Conservation (phyloP, 2,797 vertebrate genomes). For the Smutsia gigantea region DNA sequence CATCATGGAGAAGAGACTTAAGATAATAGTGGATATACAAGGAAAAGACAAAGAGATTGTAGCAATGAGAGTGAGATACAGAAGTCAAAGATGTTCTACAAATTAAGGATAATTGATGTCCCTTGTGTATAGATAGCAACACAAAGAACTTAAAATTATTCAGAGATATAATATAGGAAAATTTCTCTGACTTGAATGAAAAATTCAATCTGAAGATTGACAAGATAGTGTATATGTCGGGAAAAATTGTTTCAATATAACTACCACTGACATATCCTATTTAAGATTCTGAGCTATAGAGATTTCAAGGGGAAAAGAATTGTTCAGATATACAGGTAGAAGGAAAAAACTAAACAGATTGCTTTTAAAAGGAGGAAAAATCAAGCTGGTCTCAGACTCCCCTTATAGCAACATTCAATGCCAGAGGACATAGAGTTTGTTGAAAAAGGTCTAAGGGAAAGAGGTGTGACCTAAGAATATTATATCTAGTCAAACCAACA, state of each 20-base stretch:
- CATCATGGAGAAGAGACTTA: not conserved
- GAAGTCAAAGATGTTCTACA: not conserved
- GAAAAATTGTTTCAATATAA: not conserved
- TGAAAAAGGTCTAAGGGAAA: not conserved
- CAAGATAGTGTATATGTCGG: not conserved
- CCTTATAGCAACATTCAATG: not conserved
- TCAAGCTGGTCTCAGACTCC: not conserved
- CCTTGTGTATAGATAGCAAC: not conserved
- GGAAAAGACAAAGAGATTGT: not conserved
- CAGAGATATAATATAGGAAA: not conserved
- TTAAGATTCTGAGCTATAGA: not conserved
- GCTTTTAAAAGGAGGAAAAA: not conserved
- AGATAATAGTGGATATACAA: not conserved
- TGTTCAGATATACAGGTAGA: not conserved
- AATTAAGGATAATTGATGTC: not conserved
- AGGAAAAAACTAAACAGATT: not conserved
- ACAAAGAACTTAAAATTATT: not conserved
- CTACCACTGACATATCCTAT: not conserved
- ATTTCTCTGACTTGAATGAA: not conserved
- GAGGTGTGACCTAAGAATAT: not conserved
- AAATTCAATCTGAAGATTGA: not conserved
- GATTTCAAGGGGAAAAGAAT: not conserved
- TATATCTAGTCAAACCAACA: not conserved
- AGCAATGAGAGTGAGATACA: not conserved
- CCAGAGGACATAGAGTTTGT: not conserved